Base-by-base conservation (phyloP, 2,113 vertebrate genomes). In the Carlito syrichta region DNA sequence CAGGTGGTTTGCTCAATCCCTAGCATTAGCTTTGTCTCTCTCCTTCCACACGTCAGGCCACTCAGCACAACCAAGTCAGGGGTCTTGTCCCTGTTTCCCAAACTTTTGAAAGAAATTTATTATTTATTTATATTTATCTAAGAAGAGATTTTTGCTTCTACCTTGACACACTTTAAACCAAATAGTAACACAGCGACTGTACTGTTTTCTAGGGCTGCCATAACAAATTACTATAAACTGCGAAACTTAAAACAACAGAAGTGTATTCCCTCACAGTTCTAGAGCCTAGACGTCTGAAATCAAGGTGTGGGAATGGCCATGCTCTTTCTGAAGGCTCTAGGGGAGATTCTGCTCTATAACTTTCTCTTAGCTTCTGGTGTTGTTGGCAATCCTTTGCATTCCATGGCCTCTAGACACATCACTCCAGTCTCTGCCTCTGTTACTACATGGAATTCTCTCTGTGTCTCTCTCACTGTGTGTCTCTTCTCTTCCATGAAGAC, bases 361-460 rank as follows among this genome's bases (percentile, higher is more conserved):
- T 50, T n/a, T 82, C 48, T 32, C 32, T 68, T n/a, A 43, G 13
- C 56, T 79, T 84, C 43, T 12, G 13, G 3, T 40, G 23, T 85
- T 45, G 22, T 6, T 25, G 5, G 35, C 43, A 63, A 63, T 8
- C 10, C 50, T 52, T n/a, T 40, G 8, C 45, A 40, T 40, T 73
- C n/a, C 77, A 95, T 25, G 22, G 12, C 32, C 78, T 7, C 8
- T 16, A 23, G 32, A 17, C 3, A 19, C 9, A 9, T 38, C 45
- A 27, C 2, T 63, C 73, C 17, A 43, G 2, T 52, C 32, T 56
- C 52, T 40, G 83, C 35, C n/a, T 81, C 23, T 20, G 13, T 48
- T 23, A 32, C 27, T 17, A 12, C 0, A 3, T 8, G n/a, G 3
- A 10, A 0, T 20, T 40, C 30, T 11, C 35, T 4, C 6, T 27